Percentiles rank a stretch among this genome's conserved stretches.
phyloP scores from a whole-genome alignment of 2,888 invertebrate genomes.

The Stenolophus ochropezus region DNA sequence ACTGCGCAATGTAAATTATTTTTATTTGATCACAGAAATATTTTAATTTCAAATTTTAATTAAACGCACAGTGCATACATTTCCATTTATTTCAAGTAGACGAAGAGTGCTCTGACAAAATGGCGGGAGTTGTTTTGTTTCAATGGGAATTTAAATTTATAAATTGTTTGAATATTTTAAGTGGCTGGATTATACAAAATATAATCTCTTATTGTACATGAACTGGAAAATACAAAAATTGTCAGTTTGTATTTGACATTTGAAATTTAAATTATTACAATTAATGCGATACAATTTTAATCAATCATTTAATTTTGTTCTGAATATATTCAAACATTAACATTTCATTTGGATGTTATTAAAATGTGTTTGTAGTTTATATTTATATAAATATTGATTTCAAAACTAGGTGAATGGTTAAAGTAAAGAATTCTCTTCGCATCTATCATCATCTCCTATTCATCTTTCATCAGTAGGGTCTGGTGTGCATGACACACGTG shows the following conservation, averaged over 20 bases:
- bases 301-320: not conserved
- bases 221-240: not conserved
- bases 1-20: slow-evolving; percentile 36
- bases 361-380: not conserved
- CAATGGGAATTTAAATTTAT: slow-evolving; percentile 33
- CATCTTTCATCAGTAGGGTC: not conserved
- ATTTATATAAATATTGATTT: not conserved
- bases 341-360: not conserved
- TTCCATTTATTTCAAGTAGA: slow-evolving; percentile 44
- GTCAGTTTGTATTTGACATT: not conserved
- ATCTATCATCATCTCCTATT: not conserved
- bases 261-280: not conserved
- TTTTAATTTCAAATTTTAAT: slow-evolving; percentile 49
- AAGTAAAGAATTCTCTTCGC: not conserved
- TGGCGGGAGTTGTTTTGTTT: slow-evolving; percentile 10
- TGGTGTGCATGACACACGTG: slow-evolving; percentile 20
- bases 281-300: not conserved
- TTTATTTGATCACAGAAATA: slow-evolving; percentile 45
- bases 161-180: slow-evolving; percentile 39
- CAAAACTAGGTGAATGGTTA: too few species aligned
- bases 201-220: not conserved
- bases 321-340: not conserved
- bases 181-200: slow-evolving; percentile 15
- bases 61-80: slow-evolving; percentile 36
- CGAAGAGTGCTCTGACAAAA: slow-evolving; percentile 22